These are phyloP conservation scores for Tachyglossus aculeatus DNA, from an alignment of 2,797 vertebrate species.

Conservation along the genomic window DNA sequence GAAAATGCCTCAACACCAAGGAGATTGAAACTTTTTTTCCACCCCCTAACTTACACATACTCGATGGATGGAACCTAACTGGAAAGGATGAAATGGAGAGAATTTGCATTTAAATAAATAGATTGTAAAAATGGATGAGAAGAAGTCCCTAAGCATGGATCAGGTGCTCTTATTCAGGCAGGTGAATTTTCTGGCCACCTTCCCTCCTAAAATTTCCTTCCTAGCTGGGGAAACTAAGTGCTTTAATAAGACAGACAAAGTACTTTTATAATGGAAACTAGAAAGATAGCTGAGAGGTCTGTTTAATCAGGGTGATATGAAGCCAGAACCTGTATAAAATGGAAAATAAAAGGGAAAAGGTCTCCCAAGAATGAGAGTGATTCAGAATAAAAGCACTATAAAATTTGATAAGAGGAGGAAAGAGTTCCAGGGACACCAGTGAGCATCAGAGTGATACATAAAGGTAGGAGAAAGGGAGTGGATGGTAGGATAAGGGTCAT, in stretches of 20 bases:
- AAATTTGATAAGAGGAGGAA: background rate
- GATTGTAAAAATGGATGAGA: background rate
- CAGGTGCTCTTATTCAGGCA: background rate
- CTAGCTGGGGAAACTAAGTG: background rate
- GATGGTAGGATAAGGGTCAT: background rate
- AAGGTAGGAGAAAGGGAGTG: background rate
- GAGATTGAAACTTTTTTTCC: background rate
- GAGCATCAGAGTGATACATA: conserved; percentile 6
- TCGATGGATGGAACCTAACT: no score
- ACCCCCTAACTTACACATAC: background rate
- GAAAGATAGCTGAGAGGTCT: background rate
- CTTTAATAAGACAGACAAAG: background rate
- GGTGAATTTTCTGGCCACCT: conserved; percentile 12
- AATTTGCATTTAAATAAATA: conserved; percentile 7
- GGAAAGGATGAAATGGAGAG: background rate
- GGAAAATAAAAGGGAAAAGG: background rate
- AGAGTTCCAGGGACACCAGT: background rate
- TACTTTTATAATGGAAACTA: conserved; percentile 10
- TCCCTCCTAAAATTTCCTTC: conserved; percentile 12
- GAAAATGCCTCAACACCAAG: background rate
- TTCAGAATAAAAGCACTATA: conserved; percentile 22
- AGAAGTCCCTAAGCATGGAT: background rate
- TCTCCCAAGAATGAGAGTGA: conserved; percentile 5
- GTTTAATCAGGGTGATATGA: conserved; percentile 3
- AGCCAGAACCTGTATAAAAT: background rate